Conservation (phyloP, 2,797 vertebrate genomes). For the Cynopterus sphinx region DNA sequence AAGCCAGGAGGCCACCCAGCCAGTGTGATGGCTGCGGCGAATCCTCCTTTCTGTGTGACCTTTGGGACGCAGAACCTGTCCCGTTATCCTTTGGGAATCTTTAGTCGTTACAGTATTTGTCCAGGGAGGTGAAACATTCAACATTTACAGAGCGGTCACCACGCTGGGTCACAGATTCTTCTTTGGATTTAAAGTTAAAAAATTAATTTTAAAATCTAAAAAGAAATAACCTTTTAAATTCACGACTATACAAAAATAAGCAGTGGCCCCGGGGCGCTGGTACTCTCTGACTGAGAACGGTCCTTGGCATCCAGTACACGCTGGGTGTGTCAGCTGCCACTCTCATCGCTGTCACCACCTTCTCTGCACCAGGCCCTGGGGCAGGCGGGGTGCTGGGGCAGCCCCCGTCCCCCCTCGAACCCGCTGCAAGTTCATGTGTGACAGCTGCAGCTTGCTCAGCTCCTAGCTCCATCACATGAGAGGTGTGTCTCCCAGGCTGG, state of each 20-base stretch:
- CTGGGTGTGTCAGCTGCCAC: background rate
- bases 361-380: background rate
- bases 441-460: background rate
- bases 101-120: background rate
- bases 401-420: background rate
- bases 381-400: background rate
- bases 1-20: background rate
- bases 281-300: background rate
- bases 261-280: background rate
- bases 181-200: background rate
- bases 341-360: background rate
- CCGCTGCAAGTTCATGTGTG: background rate
- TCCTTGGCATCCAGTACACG: background rate
- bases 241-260: background rate
- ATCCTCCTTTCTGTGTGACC: background rate
- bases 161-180: background rate
- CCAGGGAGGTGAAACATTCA: background rate
- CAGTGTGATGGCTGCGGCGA: background rate
- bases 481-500: background rate
- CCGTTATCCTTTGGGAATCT: background rate
- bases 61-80: background rate
- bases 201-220: background rate
- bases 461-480: background rate
- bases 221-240: background rate
- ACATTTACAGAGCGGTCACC: background rate